Evolutionary conservation across 2,797 vertebrate genomes (phyloP).

Genomic region (Malurus leucopterus): DNA sequence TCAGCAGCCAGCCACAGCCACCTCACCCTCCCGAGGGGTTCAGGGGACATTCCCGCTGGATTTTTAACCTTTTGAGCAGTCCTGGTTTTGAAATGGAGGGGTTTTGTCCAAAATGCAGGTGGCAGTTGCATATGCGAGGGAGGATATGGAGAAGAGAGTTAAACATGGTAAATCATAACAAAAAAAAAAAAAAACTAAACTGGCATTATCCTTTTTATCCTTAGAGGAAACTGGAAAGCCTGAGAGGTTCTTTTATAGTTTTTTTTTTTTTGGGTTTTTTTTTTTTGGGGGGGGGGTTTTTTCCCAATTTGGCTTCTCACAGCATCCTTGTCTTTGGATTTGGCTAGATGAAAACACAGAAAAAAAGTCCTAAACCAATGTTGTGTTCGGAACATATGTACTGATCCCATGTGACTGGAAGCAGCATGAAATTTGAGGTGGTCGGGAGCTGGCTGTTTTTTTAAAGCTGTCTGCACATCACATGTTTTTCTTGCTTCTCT

Average conservation of each 20-base stretch:
- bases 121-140: fast-evolving
- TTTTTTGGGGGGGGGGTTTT: too few species aligned
- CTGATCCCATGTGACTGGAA: neutral
- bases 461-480: neutral
- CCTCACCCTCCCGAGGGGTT: neutral
- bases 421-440: neutral
- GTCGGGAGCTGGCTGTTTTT: neutral
- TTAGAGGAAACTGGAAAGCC: neutral
- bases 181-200: neutral
- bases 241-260: neutral
- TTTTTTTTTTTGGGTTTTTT: neutral
- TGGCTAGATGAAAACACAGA: neutral
- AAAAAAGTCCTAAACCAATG: neutral
- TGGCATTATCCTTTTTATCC: neutral
- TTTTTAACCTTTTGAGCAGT: neutral
- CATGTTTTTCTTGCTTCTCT: neutral
- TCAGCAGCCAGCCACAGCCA: fast-evolving
- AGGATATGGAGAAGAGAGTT: neutral
- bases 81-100: fast-evolving
- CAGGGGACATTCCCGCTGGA: fast-evolving
- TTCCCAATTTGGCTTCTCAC: neutral
- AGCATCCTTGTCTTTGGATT: neutral
- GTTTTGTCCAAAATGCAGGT: neutral
- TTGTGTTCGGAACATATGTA: neutral
- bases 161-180: fast-evolving